Conservation (phyloP, 23 tunicate species). For the Corella eumyota region DNA sequence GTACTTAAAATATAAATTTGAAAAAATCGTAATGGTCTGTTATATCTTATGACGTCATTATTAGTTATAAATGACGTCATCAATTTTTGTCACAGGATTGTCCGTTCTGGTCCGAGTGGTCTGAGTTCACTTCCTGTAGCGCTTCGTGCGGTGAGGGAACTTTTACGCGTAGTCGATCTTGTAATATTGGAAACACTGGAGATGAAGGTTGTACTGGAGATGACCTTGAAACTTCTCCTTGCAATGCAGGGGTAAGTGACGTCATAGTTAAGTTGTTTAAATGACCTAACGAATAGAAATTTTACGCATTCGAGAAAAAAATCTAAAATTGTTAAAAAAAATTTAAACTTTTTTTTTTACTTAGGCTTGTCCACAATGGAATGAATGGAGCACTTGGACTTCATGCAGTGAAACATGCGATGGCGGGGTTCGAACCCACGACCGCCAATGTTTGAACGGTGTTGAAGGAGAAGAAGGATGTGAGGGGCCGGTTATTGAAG, state of each 20-base stretch:
- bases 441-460: slow-evolving; percentile 32
- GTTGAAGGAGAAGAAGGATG: slow-evolving; percentile 36
- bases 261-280: no score
- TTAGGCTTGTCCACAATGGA: slow-evolving; percentile 19
- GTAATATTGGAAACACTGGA: slow-evolving; percentile 37
- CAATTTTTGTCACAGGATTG: no score
- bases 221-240: neutral
- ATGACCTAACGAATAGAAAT: no score
- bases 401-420: slow-evolving; percentile 25
- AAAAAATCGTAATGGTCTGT: no score
- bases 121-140: slow-evolving; percentile 21
- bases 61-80: no score
- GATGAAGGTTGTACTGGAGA: slow-evolving; percentile 24
- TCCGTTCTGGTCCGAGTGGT: slow-evolving; percentile 39
- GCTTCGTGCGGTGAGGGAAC: slow-evolving; percentile 35
- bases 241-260: slow-evolving; percentile 12
- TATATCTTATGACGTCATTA: no score
- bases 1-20: no score
- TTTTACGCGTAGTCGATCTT: slow-evolving; percentile 6
- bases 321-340: no score
- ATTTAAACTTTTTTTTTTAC: neutral
- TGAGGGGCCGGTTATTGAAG: slow-evolving; percentile 4
- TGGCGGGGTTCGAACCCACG: slow-evolving; percentile 23
- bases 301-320: no score
- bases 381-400: slow-evolving; percentile 15